Evolutionary conservation across 2,113 vertebrate genomes (phyloP).

Genomic region (Rhadina sibilatrix): DNA sequence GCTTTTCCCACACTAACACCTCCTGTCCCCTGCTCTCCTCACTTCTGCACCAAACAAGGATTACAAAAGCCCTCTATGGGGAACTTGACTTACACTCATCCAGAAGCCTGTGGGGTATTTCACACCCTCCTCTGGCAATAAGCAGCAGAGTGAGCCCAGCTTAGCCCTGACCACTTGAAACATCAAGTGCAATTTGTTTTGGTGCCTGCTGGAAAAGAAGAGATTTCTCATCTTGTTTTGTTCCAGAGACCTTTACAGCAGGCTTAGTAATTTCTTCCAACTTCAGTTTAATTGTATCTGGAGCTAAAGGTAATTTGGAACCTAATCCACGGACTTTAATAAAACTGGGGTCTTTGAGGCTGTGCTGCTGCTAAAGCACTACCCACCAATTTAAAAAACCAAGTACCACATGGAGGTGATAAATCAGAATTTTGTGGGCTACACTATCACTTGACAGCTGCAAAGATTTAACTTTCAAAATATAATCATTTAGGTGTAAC

Average conservation of each 20-base stretch:
- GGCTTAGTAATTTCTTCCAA: slow-evolving; percentile 13
- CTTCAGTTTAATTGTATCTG: slow-evolving; percentile 7
- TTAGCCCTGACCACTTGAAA: background rate
- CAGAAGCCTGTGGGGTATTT: background rate
- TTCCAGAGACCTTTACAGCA: background rate
- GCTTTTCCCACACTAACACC: background rate
- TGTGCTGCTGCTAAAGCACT: background rate
- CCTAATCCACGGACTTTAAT: background rate
- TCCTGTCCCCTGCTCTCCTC: background rate
- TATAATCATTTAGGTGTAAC: background rate
- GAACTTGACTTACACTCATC: background rate
- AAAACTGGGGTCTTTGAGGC: background rate
- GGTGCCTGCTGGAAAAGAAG: background rate
- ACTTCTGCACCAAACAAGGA: background rate
- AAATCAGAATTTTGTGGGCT: background rate
- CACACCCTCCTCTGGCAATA: background rate
- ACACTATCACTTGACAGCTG: background rate
- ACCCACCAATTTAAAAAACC: background rate
- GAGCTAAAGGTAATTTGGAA: background rate
- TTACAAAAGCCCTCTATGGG: background rate
- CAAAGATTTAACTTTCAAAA: background rate
- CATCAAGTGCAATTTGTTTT: background rate
- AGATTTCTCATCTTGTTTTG: background rate
- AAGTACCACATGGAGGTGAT: background rate
- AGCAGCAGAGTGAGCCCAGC: background rate